Conservation (phyloP, 2,888 invertebrate genomes). For the Candidula unifasciata region DNA sequence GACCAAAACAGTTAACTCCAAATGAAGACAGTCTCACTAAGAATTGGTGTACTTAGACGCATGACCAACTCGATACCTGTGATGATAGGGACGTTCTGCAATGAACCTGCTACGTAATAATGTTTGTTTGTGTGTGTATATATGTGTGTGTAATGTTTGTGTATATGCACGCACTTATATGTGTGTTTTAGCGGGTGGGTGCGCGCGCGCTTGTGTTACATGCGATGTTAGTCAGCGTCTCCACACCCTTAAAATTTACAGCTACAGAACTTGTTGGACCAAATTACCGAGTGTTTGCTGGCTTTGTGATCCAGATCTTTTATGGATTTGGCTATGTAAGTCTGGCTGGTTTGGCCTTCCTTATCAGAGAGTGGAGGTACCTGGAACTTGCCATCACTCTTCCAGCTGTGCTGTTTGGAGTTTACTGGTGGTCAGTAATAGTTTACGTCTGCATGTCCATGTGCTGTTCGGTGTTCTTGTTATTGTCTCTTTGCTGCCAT, state of each 20-base stretch:
- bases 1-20: too few species aligned
- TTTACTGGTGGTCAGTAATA: conserved; percentile 61
- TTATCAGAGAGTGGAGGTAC: conserved; percentile 61
- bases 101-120: too few species aligned
- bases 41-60: too few species aligned
- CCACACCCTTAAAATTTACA: background rate
- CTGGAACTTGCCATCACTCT: conserved; percentile 54
- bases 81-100: too few species aligned
- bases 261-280: conserved; percentile 57
- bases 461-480: background rate
- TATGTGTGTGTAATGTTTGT: too few species aligned
- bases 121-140: too few species aligned
- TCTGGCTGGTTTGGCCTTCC: conserved; percentile 61
- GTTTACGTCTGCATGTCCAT: background rate
- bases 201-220: too few species aligned
- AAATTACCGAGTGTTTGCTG: conserved; percentile 59
- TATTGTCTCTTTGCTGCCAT: background rate
- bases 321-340: conserved; percentile 63
- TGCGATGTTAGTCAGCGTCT: too few species aligned
- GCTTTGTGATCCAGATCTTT: conserved; percentile 58
- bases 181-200: too few species aligned
- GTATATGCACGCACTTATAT: too few species aligned
- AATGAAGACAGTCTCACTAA: too few species aligned
- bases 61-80: too few species aligned
- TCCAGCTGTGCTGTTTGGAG: conserved; percentile 60